Evolutionary conservation across 2,113 vertebrate genomes (phyloP).

Genomic region (Melanerpes aurifrons): DNA sequence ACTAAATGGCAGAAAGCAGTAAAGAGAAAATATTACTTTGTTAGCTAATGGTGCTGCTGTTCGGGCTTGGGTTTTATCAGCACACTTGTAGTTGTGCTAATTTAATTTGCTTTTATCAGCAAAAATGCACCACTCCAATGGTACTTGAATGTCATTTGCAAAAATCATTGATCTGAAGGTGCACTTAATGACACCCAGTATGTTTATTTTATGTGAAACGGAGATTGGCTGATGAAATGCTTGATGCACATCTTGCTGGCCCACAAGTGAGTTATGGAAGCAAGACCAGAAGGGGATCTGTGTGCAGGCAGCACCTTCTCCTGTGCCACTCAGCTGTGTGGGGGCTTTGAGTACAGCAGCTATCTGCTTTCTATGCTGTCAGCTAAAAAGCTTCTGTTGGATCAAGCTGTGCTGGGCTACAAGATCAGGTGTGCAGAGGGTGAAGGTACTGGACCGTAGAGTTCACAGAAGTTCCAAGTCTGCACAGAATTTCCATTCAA

Average conservation of each 20-base stretch:
- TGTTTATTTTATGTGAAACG: slow-evolving; percentile 76
- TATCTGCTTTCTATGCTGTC: neutral
- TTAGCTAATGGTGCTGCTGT: slow-evolving; percentile 84
- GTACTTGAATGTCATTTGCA: slow-evolving; percentile 81
- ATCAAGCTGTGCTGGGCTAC: neutral
- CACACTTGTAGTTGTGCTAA: slow-evolving; percentile 79
- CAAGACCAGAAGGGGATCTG: neutral
- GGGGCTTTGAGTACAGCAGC: neutral
- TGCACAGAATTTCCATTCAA: neutral
- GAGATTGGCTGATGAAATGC: slow-evolving; percentile 65
- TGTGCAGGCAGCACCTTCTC: neutral
- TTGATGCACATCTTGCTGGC: slow-evolving; percentile 44
- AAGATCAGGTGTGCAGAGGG: neutral
- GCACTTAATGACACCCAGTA: slow-evolving; percentile 73
- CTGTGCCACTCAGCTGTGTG: neutral
- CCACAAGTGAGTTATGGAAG: slow-evolving; percentile 1
- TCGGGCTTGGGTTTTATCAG: slow-evolving; percentile 80
- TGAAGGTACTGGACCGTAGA: neutral
- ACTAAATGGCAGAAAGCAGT: slow-evolving; percentile 86
- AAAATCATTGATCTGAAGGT: slow-evolving; percentile 82
- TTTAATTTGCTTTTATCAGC: slow-evolving; percentile 85
- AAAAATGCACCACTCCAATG: slow-evolving; percentile 74
- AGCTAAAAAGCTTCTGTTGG: neutral
- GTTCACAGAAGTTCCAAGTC: neutral
- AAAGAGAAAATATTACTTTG: slow-evolving; percentile 87